Conservation (phyloP, 2,113 vertebrate genomes). For the Hystrix brachyura region DNA sequence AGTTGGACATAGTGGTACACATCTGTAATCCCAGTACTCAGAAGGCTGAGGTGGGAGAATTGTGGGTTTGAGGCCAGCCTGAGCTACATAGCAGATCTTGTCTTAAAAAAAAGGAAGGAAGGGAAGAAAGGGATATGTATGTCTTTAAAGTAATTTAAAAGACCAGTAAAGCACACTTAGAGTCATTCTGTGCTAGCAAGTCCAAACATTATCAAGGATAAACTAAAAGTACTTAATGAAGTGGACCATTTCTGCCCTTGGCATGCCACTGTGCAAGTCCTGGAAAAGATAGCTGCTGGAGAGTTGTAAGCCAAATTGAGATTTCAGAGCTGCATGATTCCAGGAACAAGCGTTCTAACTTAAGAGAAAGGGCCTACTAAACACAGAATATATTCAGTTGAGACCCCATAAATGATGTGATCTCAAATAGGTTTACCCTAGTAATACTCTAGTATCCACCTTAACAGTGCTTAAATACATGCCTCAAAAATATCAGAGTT, state of each 20-base stretch:
- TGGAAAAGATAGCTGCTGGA: neutral
- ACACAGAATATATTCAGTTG: neutral
- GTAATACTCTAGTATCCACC: neutral
- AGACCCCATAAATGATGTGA: neutral
- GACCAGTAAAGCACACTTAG: neutral
- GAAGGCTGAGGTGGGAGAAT: too few species aligned
- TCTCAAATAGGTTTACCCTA: neutral
- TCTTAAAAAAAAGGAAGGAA: neutral
- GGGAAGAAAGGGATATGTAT: neutral
- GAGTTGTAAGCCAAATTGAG: neutral
- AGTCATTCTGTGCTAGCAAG: neutral
- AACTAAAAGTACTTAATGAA: neutral
- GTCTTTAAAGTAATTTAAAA: neutral
- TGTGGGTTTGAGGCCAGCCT: neutral
- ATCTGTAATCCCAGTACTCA: neutral
- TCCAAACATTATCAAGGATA: neutral
- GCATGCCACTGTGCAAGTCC: neutral
- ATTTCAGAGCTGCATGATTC: neutral
- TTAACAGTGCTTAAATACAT: neutral
- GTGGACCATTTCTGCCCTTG: too few species aligned
- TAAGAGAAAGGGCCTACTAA: neutral
- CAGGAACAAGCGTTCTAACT: neutral
- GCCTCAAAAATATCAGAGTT: slow-evolving; percentile 9
- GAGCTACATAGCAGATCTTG: neutral
- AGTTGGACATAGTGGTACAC: too few species aligned